Evolutionary conservation across 2,888 invertebrate species (phyloP).

Genomic region (Trissolcus brochymenae): DNA sequence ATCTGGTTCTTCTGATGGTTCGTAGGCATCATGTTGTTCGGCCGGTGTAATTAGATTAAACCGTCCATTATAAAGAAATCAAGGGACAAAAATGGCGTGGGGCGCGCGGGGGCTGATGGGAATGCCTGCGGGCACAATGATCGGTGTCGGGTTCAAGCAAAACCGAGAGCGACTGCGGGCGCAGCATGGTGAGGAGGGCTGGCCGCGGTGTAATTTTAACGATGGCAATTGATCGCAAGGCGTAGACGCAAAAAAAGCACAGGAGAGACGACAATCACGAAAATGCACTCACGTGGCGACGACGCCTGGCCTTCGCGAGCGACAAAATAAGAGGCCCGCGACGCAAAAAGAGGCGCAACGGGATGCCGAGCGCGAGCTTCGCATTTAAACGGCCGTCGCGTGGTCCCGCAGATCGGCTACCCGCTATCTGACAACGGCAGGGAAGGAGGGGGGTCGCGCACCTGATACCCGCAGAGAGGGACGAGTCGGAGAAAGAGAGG

Average conservation of each 20-base stretch:
- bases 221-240: constrained; percentile 38
- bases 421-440: constrained; percentile 48
- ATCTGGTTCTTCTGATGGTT: too few relatives aligned
- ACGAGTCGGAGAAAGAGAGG: constrained; percentile 64
- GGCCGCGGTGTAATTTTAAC: constrained; percentile 49
- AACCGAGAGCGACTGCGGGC: not conserved
- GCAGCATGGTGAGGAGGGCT: constrained; percentile 5
- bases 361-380: constrained; percentile 52
- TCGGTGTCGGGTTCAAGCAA: constrained; percentile 11
- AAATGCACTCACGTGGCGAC: constrained; percentile 50
- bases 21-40: not conserved
- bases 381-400: constrained; percentile 58
- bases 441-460: constrained; percentile 54
- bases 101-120: constrained; percentile 6
- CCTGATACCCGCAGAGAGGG: constrained; percentile 61
- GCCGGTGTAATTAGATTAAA: constrained; percentile 14
- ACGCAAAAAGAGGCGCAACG: constrained; percentile 56
- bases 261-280: constrained; percentile 42
- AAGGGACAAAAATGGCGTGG: constrained; percentile 26
- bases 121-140: not conserved
- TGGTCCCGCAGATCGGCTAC: constrained; percentile 45
- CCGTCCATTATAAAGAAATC: constrained; percentile 32
- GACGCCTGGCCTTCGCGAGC: constrained; percentile 27
- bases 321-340: constrained; percentile 56
- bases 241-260: constrained; percentile 46